Percentiles rank a stretch among this genome's conserved stretches.
Conservation (phyloP, 2,888 invertebrate genomes). For the Melinaea menophilus region DNA sequence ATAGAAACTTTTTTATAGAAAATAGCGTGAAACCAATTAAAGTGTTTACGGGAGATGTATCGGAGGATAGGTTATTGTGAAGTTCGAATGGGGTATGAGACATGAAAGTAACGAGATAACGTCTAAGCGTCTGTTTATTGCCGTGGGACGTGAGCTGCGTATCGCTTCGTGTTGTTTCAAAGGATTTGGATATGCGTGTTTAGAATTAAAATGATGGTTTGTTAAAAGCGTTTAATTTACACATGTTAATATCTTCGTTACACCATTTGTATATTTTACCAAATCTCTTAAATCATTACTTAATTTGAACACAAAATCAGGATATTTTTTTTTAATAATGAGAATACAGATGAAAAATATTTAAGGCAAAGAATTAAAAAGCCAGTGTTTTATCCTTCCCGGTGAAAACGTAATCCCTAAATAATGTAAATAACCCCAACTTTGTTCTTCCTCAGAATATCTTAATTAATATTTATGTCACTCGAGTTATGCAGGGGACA, state of each 20-base stretch:
- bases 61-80: neutral
- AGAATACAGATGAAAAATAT: neutral
- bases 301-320: neutral
- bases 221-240: neutral
- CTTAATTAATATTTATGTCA: slow-evolving; percentile 3
- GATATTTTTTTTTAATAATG: neutral
- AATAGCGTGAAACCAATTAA: too few species aligned
- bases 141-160: slow-evolving; percentile 18
- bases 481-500: neutral
- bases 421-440: neutral
- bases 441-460: neutral
- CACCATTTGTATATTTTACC: too few species aligned
- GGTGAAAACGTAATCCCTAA: neutral
- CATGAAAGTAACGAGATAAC: slow-evolving; percentile 20
- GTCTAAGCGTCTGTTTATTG: slow-evolving; percentile 21
- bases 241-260: neutral
- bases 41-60: too few species aligned
- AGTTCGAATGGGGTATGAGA: slow-evolving; percentile 14
- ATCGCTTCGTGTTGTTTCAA: slow-evolving; percentile 12
- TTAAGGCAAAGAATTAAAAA: neutral
- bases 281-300: too few species aligned
- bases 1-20: too few species aligned
- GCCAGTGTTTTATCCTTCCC: neutral
- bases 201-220: slow-evolving; percentile 16
- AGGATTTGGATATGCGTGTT: slow-evolving; percentile 24